Evolutionary conservation across 2,888 invertebrate genomes (phyloP), one percentile per base, ranked within the genome.

Genomic region (Dryocosmus kuriphilus): DNA sequence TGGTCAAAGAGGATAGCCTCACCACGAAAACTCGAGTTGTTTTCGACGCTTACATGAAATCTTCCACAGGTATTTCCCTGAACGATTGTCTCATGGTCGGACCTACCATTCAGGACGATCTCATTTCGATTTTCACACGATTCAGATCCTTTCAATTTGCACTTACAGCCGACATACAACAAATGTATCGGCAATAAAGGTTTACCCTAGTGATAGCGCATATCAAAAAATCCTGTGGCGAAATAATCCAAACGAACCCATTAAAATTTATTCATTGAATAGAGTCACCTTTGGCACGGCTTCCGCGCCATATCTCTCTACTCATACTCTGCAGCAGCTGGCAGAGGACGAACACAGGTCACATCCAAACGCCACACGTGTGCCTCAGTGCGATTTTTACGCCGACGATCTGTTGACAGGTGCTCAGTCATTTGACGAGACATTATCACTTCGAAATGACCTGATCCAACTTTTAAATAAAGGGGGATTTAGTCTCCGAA

Each of bases 361-460:
- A 19, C 51, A 51, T n/a, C n/a, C 51, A n/a, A n/a, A 2, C n/a
- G n/a, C 51, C 1, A 4, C n/a, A 51, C 2, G 14, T 14, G 38
- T 38, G 2, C 14, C 14, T 14, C 1, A n/a, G n/a, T 6, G 51
- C n/a, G n/a, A 51, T n/a, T 51, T 51, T 51, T 22, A 38, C 14
- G 38, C 14, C 38, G 38, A 14, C 38, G 38, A 38, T 3, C 38
- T 38, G 1, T 14, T 38, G 38, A 38, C 38, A 14, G 38, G 14
- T 11, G 38, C 11, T 3, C 60, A 57, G 60, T 19, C 19, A 19
- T 57, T 22, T 78, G 86, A 0, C 85, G 82, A 1, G 86, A 84
- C 73, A 9, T 84, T 16, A 79, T 84, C 2, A 81, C 85, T 0
- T 84, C 85, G 38, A 38, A 1, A 38, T 14, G 14, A 38, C 0